phyloP scores from a whole-genome alignment of 2,888 invertebrate genomes.

The Piscicola geometra region DNA sequence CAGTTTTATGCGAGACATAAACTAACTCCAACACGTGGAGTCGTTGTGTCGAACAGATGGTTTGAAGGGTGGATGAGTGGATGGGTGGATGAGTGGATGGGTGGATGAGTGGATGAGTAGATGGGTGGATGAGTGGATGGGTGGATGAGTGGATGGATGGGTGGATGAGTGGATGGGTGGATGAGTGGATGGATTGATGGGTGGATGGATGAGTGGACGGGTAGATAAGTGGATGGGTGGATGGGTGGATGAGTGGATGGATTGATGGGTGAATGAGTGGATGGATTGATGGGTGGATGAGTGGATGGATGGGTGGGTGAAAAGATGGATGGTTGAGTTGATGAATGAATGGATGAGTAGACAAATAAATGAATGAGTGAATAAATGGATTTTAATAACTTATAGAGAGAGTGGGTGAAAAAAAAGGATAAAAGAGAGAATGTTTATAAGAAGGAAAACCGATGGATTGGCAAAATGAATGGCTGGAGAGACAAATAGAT shows the following conservation, averaged over 20 bases:
- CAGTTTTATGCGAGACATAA: slow-evolving; percentile 3
- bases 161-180: neutral
- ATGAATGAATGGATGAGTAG: neutral
- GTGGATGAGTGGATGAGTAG: neutral
- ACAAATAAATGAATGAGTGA: neutral
- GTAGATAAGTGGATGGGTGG: neutral
- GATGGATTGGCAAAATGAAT: neutral
- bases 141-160: neutral
- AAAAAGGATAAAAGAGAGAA: neutral
- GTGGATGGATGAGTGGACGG: neutral
- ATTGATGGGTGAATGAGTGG: neutral
- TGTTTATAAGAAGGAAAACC: neutral
- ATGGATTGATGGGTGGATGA: neutral
- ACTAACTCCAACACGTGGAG: neutral
- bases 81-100: neutral
- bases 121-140: neutral
- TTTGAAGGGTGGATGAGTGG: neutral
- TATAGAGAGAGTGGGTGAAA: neutral
- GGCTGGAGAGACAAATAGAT: neutral
- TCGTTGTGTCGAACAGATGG: neutral
- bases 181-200: neutral
- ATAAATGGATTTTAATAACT: neutral
- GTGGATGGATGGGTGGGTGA: neutral
- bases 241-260: neutral
- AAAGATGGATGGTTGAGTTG: neutral